Percentiles rank a stretch among this genome's conserved stretches.
Conservation (phyloP, 2,888 invertebrate species). For the Deilephila porcellus region DNA sequence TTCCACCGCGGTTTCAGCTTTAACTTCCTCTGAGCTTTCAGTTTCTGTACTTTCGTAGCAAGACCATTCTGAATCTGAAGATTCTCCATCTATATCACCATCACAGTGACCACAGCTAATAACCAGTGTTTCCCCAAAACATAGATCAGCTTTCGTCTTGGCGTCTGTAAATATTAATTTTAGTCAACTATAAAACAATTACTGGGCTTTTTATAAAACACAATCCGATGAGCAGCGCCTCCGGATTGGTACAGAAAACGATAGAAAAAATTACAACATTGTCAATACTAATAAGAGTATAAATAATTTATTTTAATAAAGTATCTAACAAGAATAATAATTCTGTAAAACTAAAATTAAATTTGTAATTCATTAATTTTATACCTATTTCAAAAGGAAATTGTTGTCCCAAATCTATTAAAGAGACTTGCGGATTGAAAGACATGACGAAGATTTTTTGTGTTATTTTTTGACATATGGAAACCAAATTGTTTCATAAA, state of each 20-base stretch:
- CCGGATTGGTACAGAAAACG: too few species aligned
- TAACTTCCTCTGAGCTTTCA: constrained; percentile 51
- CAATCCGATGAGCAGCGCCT: too few species aligned
- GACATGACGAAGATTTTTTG: constrained; percentile 47
- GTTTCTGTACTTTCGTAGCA: constrained; percentile 58
- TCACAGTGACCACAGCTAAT: constrained; percentile 80
- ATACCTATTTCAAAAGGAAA: constrained; percentile 74
- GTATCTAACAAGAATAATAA: neutral
- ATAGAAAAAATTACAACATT: too few species aligned
- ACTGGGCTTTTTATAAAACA: too few species aligned
- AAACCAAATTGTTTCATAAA: constrained; percentile 13
- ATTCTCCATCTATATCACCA: constrained; percentile 60
- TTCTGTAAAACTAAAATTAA: neutral
- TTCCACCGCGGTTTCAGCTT: constrained; percentile 50
- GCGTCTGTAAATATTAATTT: constrained; percentile 67
- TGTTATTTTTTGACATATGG: constrained; percentile 14
- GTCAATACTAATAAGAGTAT: neutral
- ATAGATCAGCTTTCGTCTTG: constrained; percentile 73
- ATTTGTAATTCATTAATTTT: neutral
- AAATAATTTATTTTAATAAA: neutral
- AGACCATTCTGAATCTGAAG: constrained; percentile 75
- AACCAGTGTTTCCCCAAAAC: constrained; percentile 83
- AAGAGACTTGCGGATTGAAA: constrained; percentile 55
- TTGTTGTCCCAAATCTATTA: constrained; percentile 73
- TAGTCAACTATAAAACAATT: neutral